Base-by-base conservation (phyloP, 92 coral and sea anemone species). In the Galaxea fascicularis region DNA sequence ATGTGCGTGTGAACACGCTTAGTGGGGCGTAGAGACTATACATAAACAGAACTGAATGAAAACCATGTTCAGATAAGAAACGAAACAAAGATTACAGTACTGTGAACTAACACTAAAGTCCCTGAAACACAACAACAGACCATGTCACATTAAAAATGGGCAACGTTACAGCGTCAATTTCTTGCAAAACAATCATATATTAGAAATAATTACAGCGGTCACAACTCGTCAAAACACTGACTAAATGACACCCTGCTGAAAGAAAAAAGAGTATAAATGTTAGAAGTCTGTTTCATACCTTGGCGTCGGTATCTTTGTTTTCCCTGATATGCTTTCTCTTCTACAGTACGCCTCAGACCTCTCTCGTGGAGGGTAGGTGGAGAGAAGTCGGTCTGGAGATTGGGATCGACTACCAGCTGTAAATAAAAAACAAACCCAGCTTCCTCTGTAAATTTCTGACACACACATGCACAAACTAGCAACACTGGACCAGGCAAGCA, bases 321-420 rank as follows among this genome's bases (percentile, higher is more conserved):
- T 94, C 74, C 77, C 84, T 14, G 88, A 59, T 47, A 98, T 82
- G 72, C 99, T 96, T 59, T 89, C 91, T 16, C 98, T 91, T 57
- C 95, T 93, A 57, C 91, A 94, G 88, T 85, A 96, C 8, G 86
- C 94, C 73, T 96, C 98, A 76, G 98, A 82, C 87, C 99, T 93
- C 84, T 96, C 98, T 75, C 94, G 91, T 14, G 95, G 95, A 53
- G 95, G 88, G 76, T 76, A 94, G 59, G 90, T 80, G 65, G 90
- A 54, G 35, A 91, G 58, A 13, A 90, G 66, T 66, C 98, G 88
- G 39, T 93, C 98, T 15, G 99, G 98, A 65, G 99, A 96, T 56
- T 95, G 98, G 13, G 97, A 92, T 7, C 99, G 96, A 91, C 98
- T 96, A 15, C 91, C 86, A 27, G 98, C 98, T 94, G 71, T 69